Percentiles rank a stretch among this genome's conserved stretches.
These are phyloP conservation scores for Nesoenas mayeri DNA, from an alignment of 2,113 vertebrate genomes.

Conservation along the genomic window DNA sequence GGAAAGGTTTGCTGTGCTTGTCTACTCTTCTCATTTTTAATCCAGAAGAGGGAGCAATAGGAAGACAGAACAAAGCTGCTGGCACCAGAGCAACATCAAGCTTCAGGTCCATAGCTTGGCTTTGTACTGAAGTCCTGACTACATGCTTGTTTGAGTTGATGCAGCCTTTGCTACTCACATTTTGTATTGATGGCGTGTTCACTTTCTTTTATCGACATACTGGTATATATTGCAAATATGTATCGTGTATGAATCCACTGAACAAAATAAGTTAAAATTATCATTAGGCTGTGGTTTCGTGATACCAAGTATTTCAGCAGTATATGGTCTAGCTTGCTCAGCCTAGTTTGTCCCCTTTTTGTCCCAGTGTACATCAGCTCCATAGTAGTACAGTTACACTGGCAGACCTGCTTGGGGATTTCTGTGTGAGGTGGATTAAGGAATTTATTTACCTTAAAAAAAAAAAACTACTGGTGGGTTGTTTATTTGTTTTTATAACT, in stretches of 20 bases:
- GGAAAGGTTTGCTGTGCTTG: background rate
- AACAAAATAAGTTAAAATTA: background rate
- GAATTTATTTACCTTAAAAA: background rate
- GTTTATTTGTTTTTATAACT: background rate
- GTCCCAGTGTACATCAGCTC: background rate
- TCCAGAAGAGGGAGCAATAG: slow-evolving; percentile 45
- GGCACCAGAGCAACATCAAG: background rate
- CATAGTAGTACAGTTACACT: background rate
- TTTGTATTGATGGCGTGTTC: background rate
- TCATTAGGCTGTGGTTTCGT: accelerated
- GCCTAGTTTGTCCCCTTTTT: background rate
- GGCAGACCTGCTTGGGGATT: background rate
- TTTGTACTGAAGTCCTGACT: background rate
- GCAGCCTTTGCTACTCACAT: background rate
- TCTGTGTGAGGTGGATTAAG: background rate
- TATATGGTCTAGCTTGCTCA: background rate
- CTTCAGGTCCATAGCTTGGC: accelerated
- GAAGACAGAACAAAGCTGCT: background rate
- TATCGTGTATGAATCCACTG: background rate
- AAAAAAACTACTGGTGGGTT: background rate
- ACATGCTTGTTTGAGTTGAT: accelerated
- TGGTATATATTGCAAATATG: background rate
- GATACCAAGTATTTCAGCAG: background rate
- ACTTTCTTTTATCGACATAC: background rate
- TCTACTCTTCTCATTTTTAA: background rate